These are phyloP conservation scores for Connochaetes taurinus DNA, from an alignment of 2,113 vertebrate genomes.

Conservation along the genomic window DNA sequence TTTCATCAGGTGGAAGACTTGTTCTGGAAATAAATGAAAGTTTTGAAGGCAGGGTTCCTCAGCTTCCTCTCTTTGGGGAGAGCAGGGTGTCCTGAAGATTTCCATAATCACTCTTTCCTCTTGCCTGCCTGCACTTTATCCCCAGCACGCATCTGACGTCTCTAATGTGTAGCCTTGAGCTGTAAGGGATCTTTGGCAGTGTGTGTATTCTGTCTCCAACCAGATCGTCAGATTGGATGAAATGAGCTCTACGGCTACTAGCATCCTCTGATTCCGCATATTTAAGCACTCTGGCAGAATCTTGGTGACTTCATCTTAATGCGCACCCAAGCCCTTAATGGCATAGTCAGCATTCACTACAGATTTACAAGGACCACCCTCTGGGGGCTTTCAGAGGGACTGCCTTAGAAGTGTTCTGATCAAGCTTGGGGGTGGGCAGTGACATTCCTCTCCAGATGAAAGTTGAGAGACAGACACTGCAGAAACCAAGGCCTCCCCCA, in stretches of 20 bases:
- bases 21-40: constrained; percentile 56
- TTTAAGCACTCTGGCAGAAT: not conserved
- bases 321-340: not conserved
- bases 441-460: not conserved
- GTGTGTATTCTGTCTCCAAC: not conserved
- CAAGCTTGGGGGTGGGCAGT: not conserved
- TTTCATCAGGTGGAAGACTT: constrained; percentile 59
- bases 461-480: not conserved
- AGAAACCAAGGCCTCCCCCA: not conserved
- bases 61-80: not conserved
- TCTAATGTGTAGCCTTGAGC: not conserved
- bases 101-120: not conserved
- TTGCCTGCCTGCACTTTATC: not conserved
- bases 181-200: not conserved
- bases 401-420: not conserved
- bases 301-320: not conserved
- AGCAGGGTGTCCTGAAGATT: not conserved
- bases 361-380: not conserved
- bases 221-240: not conserved
- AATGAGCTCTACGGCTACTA: not conserved
- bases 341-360: not conserved
- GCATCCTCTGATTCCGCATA: not conserved
- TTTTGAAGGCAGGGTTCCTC: not conserved
- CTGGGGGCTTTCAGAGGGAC: not conserved
- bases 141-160: not conserved